Percentiles rank a stretch among this genome's conserved stretches.
Evolutionary conservation across 2,113 vertebrate genomes (phyloP).

Genomic region (Climacteris rufus): DNA sequence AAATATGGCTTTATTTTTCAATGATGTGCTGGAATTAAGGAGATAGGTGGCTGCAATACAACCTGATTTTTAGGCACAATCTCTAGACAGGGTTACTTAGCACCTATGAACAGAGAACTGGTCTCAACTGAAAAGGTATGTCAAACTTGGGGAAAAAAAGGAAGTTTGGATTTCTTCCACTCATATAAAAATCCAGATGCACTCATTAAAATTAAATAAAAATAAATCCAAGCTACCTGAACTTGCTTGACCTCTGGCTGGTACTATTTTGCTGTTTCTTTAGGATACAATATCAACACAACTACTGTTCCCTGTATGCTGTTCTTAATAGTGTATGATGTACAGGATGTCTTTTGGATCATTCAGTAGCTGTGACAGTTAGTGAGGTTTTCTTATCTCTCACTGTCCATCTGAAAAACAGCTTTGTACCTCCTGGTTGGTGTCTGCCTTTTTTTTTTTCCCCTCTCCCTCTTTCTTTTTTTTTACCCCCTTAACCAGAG

Average conservation of each 20-base stretch:
- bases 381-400: constrained; percentile 43
- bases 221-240: background rate
- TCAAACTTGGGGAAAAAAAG: background rate
- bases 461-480: background rate
- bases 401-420: constrained; percentile 30
- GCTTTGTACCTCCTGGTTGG: background rate
- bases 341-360: background rate
- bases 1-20: background rate
- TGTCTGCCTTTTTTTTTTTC: background rate
- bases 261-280: background rate
- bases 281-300: background rate
- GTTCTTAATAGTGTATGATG: background rate
- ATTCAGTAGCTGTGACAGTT: constrained; percentile 30
- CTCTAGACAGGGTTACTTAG: background rate
- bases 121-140: background rate
- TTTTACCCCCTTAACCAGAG: background rate
- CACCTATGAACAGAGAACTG: background rate
- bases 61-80: constrained; percentile 6
- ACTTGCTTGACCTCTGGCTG: background rate
- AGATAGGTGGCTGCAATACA: background rate
- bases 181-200: background rate
- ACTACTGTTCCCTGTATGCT: background rate
- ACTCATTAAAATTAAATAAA: background rate
- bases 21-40: background rate
- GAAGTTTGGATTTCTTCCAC: background rate